phyloP scores from a whole-genome alignment of 2,113 vertebrate genomes.

The Agapornis roseicollis region DNA sequence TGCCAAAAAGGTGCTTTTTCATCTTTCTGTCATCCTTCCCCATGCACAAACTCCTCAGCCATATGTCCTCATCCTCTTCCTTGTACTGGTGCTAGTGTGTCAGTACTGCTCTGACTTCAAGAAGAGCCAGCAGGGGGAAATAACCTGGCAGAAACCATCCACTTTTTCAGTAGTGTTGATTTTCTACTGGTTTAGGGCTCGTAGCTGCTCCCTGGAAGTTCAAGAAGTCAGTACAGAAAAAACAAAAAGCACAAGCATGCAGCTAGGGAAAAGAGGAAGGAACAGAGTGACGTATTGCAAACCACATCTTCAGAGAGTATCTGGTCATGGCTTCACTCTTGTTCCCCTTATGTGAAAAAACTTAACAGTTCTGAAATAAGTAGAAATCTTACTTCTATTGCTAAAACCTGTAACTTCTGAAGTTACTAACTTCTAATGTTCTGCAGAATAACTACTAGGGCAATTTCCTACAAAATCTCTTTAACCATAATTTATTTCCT shows the following conservation, averaged over 20 bases:
- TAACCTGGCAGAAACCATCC: background rate
- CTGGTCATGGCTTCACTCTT: conserved; percentile 25
- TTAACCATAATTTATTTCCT: background rate
- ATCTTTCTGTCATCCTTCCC: background rate
- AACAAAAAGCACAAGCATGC: background rate
- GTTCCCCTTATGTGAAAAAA: background rate
- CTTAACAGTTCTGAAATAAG: conserved; percentile 15
- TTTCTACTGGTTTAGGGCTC: background rate
- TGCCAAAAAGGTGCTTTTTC: background rate
- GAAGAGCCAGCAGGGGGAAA: background rate
- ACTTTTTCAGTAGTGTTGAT: background rate
- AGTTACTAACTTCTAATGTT: background rate
- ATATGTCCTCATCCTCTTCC: background rate
- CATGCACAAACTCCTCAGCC: background rate
- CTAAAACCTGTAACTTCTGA: background rate
- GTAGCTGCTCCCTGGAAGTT: background rate
- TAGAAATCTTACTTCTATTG: background rate
- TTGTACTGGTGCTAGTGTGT: fast-evolving
- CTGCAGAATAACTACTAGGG: background rate
- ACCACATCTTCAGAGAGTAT: background rate
- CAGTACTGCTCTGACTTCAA: background rate
- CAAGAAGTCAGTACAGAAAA: background rate
- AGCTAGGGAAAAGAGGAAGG: background rate
- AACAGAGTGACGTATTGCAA: background rate
- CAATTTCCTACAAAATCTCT: background rate